phyloP scores from a whole-genome alignment of 2,888 invertebrate species.

The Drepana falcataria region DNA sequence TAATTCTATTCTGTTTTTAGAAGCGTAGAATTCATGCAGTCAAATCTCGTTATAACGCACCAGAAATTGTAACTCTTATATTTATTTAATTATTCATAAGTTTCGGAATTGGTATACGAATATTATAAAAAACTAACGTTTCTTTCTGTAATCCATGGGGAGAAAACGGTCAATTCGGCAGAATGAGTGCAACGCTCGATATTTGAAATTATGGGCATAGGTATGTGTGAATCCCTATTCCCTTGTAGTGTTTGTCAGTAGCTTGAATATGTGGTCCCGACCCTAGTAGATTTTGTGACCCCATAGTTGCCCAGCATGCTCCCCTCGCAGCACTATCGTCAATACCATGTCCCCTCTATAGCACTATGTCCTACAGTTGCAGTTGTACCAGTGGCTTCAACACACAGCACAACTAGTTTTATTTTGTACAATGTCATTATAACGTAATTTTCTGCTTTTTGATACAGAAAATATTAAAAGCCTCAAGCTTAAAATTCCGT shows the following conservation, averaged over 20 bases:
- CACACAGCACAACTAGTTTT: not conserved
- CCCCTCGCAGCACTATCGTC: conserved; percentile 32
- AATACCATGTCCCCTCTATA: conserved; percentile 6
- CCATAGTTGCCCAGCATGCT: conserved; percentile 32
- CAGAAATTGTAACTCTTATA: conserved; percentile 10
- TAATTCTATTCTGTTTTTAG: conserved; percentile 30
- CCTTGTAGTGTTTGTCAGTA: conserved; percentile 54
- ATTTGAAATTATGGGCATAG: conserved; percentile 25
- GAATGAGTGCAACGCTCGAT: conserved; percentile 1
- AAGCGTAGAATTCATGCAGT: conserved; percentile 71
- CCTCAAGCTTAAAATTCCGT: not conserved
- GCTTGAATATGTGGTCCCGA: conserved; percentile 55
- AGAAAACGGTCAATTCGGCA: conserved; percentile 60
- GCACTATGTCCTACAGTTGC: conserved; percentile 15
- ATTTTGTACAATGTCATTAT: not conserved
- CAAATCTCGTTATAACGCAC: conserved; percentile 83
- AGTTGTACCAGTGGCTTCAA: not conserved
- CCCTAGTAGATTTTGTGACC: conserved; percentile 50
- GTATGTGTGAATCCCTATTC: conserved; percentile 29
- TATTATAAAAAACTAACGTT: not conserved
- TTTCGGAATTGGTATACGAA: not conserved
- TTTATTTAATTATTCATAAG: not conserved
- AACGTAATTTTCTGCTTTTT: not conserved
- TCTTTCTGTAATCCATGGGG: conserved; percentile 20
- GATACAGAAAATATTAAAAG: no score